Percentiles rank a stretch among this genome's conserved stretches.
Conservation (phyloP, 2,797 vertebrate species). For the Acrossocheilus fasciatus region DNA sequence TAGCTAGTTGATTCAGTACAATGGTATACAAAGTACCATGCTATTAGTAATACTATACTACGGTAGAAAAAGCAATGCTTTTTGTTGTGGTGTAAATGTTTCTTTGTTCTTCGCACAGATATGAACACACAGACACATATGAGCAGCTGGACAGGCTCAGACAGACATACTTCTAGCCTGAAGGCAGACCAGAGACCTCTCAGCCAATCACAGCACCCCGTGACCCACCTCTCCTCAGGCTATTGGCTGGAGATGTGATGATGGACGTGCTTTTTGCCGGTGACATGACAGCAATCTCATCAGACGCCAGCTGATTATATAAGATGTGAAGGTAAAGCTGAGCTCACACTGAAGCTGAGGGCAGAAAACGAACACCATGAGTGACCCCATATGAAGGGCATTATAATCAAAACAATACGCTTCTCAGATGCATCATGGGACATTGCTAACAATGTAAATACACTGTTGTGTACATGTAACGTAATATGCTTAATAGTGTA, state of each 20-base stretch:
- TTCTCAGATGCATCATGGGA: not conserved
- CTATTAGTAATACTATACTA: not conserved
- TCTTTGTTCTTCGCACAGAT: constrained; percentile 25
- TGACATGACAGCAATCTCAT: constrained; percentile 38
- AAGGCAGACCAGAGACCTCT: constrained; percentile 16
- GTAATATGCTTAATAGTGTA: not conserved
- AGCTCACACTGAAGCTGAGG: constrained; percentile 10
- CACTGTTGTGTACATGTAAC: not conserved
- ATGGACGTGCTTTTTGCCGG: constrained; percentile 27
- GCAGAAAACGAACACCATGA: constrained; percentile 16
- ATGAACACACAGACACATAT: constrained; percentile 10
- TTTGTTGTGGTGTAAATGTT: not conserved
- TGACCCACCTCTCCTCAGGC: constrained; percentile 36
- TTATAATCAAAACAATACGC: not conserved
- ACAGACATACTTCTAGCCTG: constrained; percentile 17
- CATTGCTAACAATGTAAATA: not conserved
- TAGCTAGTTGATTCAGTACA: not conserved
- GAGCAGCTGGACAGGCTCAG: constrained; percentile 30
- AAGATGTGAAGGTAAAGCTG: constrained; percentile 36
- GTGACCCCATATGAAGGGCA: constrained; percentile 34
- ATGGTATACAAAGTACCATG: not conserved
- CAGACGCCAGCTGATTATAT: constrained; percentile 39
- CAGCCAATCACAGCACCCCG: constrained; percentile 11
- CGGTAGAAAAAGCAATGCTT: not conserved
- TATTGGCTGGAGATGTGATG: constrained; percentile 30